phyloP scores from a whole-genome alignment of 2,113 vertebrate species.

The Ochotona princeps region DNA sequence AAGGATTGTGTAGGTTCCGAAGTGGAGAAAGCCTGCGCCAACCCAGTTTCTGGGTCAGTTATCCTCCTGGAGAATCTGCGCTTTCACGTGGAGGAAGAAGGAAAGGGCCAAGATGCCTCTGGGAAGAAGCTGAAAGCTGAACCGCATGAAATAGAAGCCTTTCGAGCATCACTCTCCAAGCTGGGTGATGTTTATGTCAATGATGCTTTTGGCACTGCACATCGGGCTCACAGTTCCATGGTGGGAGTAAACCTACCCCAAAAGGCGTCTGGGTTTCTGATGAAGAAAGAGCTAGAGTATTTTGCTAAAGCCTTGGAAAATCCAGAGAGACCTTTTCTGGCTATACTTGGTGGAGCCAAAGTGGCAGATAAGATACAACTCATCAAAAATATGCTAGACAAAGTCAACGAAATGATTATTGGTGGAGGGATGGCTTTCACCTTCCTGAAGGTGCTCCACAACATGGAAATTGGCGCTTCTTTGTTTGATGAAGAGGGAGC shows the following conservation, averaged over 20 bases:
- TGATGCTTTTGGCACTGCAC: conserved; percentile 97
- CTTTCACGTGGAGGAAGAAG: conserved; percentile 97
- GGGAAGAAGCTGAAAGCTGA: conserved; percentile 96
- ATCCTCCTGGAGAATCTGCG: conserved; percentile 97
- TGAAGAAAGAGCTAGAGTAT: conserved; percentile 99
- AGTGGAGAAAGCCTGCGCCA: conserved; percentile 92
- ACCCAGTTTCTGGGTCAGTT: conserved; percentile 90
- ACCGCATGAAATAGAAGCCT: conserved; percentile 89
- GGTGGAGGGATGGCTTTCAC: conserved; percentile 99
- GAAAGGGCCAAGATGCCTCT: conserved; percentile 94
- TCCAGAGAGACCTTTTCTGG: conserved; percentile 95
- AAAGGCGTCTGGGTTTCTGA: conserved; percentile 96
- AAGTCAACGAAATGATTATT: conserved; percentile 98
- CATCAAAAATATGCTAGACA: conserved; percentile 97
- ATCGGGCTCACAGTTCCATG: conserved; percentile 98
- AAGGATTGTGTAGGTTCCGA: conserved; percentile 96
- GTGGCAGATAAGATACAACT: conserved; percentile 99
- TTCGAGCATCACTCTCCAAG: conserved; percentile 96
- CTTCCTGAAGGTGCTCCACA: conserved; percentile 97
- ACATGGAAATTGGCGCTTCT: conserved; percentile 98
- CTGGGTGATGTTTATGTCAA: conserved; percentile 97
- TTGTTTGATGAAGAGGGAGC: conserved; percentile 96
- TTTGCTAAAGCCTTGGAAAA: conserved; percentile 97
- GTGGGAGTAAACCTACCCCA: conserved; percentile 95
- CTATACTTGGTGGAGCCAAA: conserved; percentile 98